A percentile compares a stretch with the other conserved stretches of the same genome.
These are phyloP conservation scores for Hyalella azteca DNA, from an alignment of 2,888 invertebrate genomes.

Conservation along the genomic window DNA sequence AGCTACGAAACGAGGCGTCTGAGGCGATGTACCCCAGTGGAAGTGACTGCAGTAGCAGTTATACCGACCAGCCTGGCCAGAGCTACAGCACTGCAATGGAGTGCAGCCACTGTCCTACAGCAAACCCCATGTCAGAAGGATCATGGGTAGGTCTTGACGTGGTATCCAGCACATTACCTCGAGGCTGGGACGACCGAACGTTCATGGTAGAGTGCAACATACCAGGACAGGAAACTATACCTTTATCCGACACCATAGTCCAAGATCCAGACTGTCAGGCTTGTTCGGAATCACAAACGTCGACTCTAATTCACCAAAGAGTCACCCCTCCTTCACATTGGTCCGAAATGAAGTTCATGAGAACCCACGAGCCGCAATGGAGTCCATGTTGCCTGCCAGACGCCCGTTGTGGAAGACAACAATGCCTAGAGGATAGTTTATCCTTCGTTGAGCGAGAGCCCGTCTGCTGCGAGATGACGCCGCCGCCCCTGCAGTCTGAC, in stretches of 20 bases:
- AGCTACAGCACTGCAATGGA: conserved; percentile 12
- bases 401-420: conserved; percentile 1
- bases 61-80: conserved; percentile 1
- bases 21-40: conserved; percentile 23
- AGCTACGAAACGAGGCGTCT: background rate
- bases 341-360: background rate
- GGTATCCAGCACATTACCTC: conserved; percentile 43
- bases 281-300: background rate
- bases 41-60: conserved; percentile 24
- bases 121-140: background rate
- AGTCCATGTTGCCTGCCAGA: conserved; percentile 28
- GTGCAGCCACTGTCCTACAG: background rate
- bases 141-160: conserved; percentile 45
- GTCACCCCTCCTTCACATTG: conserved; percentile 15
- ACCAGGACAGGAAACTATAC: background rate
- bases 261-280: conserved; percentile 14
- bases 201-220: background rate
- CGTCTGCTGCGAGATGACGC: background rate
- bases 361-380: conserved; percentile 1
- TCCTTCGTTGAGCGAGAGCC: background rate
- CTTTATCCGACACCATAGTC: background rate
- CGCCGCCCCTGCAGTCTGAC: background rate
- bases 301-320: background rate
- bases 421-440: background rate
- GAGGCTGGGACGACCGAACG: conserved; percentile 30